phyloP scores from a whole-genome alignment of 2,797 vertebrate genomes.

The Antennarius maculatus region DNA sequence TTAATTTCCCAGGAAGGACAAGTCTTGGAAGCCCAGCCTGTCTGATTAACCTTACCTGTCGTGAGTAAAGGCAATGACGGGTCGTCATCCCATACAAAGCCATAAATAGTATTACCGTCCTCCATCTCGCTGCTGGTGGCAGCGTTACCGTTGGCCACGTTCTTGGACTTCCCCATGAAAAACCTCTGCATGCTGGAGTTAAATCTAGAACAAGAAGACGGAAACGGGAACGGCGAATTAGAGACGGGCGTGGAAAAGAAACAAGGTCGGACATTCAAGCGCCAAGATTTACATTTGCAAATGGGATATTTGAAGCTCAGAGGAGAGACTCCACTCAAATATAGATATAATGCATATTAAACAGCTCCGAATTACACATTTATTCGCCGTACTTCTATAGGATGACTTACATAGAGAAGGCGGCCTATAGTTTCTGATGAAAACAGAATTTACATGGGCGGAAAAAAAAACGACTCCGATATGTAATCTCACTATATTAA shows the following conservation, averaged over 20 bases:
- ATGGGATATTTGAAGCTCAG: constrained; percentile 13
- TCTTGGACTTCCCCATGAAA: constrained; percentile 84
- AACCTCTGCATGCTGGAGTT: constrained; percentile 91
- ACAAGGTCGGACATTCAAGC: constrained; percentile 1
- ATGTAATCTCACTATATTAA: constrained; percentile 29
- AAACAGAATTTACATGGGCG: neutral
- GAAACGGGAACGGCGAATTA: constrained; percentile 41
- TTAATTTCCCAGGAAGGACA: constrained; percentile 10
- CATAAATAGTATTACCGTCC: constrained; percentile 94
- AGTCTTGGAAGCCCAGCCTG: constrained; percentile 75
- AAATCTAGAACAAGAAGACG: constrained; percentile 81
- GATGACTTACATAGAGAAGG: neutral
- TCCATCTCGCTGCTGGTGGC: constrained; percentile 91
- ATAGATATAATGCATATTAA: constrained; percentile 12
- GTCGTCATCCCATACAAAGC: constrained; percentile 87
- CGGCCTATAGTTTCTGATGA: constrained; percentile 37
- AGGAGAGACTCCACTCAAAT: constrained; percentile 48
- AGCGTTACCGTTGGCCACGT: constrained; percentile 91
- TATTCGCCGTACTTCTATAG: constrained; percentile 14
- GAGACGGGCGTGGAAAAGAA: neutral
- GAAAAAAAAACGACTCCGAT: too few relatives aligned
- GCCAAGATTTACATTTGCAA: constrained; percentile 24
- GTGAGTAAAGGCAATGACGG: constrained; percentile 87
- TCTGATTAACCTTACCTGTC: constrained; percentile 98
- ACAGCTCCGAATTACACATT: constrained; percentile 17